Evolutionary conservation across 2,113 vertebrate species (phyloP).

Genomic region (Enhydra lutris): DNA sequence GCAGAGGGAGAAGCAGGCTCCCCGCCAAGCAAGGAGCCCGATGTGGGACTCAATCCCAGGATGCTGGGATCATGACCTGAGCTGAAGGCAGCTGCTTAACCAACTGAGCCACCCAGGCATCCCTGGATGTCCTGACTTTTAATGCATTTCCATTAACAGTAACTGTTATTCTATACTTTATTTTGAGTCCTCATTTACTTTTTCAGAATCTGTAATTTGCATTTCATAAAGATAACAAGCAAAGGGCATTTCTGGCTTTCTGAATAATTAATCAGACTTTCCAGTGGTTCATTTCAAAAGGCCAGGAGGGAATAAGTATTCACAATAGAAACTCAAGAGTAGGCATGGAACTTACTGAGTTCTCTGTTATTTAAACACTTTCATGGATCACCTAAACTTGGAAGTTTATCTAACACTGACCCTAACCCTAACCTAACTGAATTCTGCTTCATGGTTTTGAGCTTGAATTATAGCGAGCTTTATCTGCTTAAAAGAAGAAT

Average conservation of each 20-base stretch:
- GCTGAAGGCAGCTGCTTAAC: no score
- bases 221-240: constrained; percentile 32
- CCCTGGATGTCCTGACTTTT: not conserved
- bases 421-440: not conserved
- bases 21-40: no score
- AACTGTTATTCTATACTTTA: not conserved
- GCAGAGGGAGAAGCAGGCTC: no score
- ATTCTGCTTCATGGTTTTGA: not conserved
- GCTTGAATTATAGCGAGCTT: not conserved
- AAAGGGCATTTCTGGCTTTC: not conserved
- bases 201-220: constrained; percentile 28
- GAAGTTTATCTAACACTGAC: not conserved
- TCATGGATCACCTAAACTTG: not conserved
- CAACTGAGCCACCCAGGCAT: no score
- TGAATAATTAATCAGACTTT: constrained; percentile 53
- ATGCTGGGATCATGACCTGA: no score
- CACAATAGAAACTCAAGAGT: not conserved
- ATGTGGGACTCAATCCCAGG: no score
- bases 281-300: not conserved
- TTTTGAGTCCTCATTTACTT: not conserved
- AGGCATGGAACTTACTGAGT: not conserved
- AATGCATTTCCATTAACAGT: not conserved
- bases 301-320: not conserved
- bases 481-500: not conserved
- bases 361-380: not conserved